Conservation (phyloP, 1,140 invertebrate genomes). For the Battus philenor region DNA sequence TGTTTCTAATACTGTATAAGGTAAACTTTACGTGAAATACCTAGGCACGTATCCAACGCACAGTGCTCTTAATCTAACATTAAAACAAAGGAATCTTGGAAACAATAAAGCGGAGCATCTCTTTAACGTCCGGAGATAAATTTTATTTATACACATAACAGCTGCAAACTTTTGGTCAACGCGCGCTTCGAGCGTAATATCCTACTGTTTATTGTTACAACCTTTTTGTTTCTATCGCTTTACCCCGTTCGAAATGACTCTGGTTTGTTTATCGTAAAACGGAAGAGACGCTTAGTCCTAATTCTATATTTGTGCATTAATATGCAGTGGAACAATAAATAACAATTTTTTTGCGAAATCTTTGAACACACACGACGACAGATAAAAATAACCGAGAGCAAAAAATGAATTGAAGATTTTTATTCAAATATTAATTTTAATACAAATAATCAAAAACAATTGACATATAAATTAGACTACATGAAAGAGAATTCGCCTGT, state of each 20-base stretch:
- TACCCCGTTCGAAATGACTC: conserved; percentile 27
- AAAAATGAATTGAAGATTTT: too few relatives aligned
- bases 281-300: conserved; percentile 21
- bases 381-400: conserved; percentile 13
- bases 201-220: conserved; percentile 56
- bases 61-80: conserved; percentile 20
- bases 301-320: conserved; percentile 1
- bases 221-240: conserved; percentile 62
- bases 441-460: too few relatives aligned
- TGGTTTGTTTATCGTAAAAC: conserved; percentile 30
- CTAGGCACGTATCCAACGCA: conserved; percentile 2
- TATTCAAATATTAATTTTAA: too few relatives aligned
- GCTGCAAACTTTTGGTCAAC: conserved; percentile 74
- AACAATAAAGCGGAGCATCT: conserved; percentile 66
- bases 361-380: conserved; percentile 25
- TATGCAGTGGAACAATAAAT: conserved; percentile 10
- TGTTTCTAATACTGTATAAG: too few relatives aligned
- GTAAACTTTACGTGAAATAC: too few relatives aligned
- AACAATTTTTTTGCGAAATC: conserved; percentile 19
- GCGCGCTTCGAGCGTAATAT: conserved; percentile 40
- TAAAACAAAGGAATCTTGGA: conserved; percentile 43
- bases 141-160: conserved; percentile 69
- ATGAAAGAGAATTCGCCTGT: too few relatives aligned
- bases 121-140: conserved; percentile 67
- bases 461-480: too few relatives aligned